phyloP scores from a whole-genome alignment of 2,888 invertebrate genomes.

The Beris morrisii region DNA sequence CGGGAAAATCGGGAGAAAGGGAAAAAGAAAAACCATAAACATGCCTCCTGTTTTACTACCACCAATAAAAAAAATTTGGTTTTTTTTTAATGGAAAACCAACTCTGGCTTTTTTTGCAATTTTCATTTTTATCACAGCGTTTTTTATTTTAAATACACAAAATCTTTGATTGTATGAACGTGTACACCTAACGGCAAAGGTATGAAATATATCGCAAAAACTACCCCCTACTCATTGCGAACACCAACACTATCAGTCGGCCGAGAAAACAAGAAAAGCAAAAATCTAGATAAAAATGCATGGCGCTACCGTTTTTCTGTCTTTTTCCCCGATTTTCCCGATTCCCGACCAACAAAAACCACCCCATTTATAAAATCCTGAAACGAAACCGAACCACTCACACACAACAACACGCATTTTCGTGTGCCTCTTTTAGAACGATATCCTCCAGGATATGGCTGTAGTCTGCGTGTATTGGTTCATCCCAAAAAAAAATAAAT shows the following conservation, averaged over 20 bases:
- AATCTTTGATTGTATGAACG: no score
- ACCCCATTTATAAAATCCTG: constrained; percentile 12
- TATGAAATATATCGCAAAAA: not conserved
- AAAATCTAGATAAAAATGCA: constrained; percentile 8
- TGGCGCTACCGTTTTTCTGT: constrained; percentile 19
- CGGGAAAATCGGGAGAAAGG: constrained; percentile 22
- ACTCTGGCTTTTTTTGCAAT: constrained; percentile 16
- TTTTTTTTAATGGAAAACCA: constrained; percentile 28
- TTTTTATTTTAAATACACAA: no score
- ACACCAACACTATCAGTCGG: constrained; percentile 4
- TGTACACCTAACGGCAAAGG: constrained; percentile 3
- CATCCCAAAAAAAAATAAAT: no score
- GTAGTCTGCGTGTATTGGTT: no score
- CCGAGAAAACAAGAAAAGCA: constrained; percentile 12
- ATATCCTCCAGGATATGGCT: no score
- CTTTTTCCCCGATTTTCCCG: constrained; percentile 1
- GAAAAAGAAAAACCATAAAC: constrained; percentile 38
- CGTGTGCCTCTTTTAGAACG: no score
- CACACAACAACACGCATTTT: no score
- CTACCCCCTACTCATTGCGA: constrained; percentile 10
- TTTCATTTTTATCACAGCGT: not conserved
- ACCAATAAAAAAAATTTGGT: constrained; percentile 9
- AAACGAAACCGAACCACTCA: constrained; percentile 6
- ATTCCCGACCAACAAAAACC: constrained; percentile 6
- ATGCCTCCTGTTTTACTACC: constrained; percentile 26